Base-by-base conservation (phyloP, 2,888 invertebrate genomes). In the Leucania comma region DNA sequence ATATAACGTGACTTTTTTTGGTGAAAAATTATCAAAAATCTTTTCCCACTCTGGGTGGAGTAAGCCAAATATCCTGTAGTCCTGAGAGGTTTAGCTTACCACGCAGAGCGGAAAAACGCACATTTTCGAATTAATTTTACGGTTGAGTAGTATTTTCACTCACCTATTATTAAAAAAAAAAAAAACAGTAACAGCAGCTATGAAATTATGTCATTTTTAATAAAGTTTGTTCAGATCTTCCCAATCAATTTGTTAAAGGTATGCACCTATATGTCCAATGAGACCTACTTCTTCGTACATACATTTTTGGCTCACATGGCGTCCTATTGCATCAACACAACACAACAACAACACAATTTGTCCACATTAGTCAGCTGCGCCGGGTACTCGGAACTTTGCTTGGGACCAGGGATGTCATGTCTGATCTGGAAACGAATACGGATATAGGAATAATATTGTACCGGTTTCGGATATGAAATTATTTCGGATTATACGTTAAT, bases 351-450 rank as follows among this genome's bases (percentile, higher is more conserved):
- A n/a, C 22, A 38, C 67, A 78, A 81, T 82, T 79, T 68, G 75
- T 75, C 53, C 48, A 79, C 83, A 74, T 80, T 72, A 67, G 48
- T 75, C 67, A 59, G 67, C 42, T n/a, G 35, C 58, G 57, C 20
- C 54, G 54, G 35, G 50, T 72, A 72, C 48, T 62, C 26, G 38
- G 53, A 75, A 75, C 53, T 75, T 75, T 62, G 38, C 73, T n/a
- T n/a, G n/a, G n/a, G n/a, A n/a, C n/a, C n/a, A n/a, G n/a, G n/a
- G n/a, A n/a, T n/a, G n/a, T n/a, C n/a, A n/a, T n/a, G n/a, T n/a
- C n/a, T n/a, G n/a, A n/a, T n/a, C n/a, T n/a, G n/a, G n/a, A n/a
- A n/a, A n/a, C n/a, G n/a, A n/a, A n/a, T n/a, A n/a, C n/a, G n/a
- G n/a, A n/a, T n/a, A n/a, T n/a, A n/a, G n/a, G n/a, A n/a, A n/a